Base-by-base conservation (phyloP, 1,140 invertebrate species). In the Lordiphosa clarofinis region DNA sequence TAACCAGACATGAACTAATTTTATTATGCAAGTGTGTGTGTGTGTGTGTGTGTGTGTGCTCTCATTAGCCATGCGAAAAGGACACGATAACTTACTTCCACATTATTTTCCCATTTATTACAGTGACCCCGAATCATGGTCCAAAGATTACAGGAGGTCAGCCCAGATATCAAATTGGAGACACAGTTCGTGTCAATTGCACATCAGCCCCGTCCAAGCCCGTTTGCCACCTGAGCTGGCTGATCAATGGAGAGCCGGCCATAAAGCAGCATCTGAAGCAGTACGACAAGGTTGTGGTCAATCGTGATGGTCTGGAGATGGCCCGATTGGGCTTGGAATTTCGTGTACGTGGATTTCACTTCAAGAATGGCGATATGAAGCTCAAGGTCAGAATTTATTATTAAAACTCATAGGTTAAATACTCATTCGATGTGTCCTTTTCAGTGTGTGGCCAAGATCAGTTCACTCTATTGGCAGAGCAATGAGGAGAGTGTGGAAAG, bases 201-300 rank as follows among this genome's bases (percentile, higher is more conserved):
- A 96, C 95, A 9, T 96, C 95, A 9, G 93, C 93, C 9, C 90
- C 92, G 64, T 96, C 95, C 8, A 93, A 95, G 75, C 96, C 96
- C 0, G 94, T 95, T 0, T 95, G 95, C 8, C 92, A 94, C 60
- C 91, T 97, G 24, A 92, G 92, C 36, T 97, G 96, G 96, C 95
- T 94, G 88, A 95, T 97, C 81, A 97, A 97, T 79, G 95, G 94
- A 33, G 94, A 96, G 72, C 93, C 93, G 72, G 95, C 95, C 74
- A 92, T 91, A 66, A 48, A 88, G 0, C 60, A 81, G 3, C 89
- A 90, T 15, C 69, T 90, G 3, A 76, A 61, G 19, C 75, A 73
- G 38, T 88, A 61, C 33, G 86, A 88, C 46, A 87, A 87, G 11
- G 60, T 87, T 33, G 66, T 87, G 24, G 68, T 82, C 0, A 86